Percentiles rank a stretch among this genome's conserved stretches.
Evolutionary conservation across 2,113 vertebrate species (phyloP).

Genomic region (Tichodroma muraria): DNA sequence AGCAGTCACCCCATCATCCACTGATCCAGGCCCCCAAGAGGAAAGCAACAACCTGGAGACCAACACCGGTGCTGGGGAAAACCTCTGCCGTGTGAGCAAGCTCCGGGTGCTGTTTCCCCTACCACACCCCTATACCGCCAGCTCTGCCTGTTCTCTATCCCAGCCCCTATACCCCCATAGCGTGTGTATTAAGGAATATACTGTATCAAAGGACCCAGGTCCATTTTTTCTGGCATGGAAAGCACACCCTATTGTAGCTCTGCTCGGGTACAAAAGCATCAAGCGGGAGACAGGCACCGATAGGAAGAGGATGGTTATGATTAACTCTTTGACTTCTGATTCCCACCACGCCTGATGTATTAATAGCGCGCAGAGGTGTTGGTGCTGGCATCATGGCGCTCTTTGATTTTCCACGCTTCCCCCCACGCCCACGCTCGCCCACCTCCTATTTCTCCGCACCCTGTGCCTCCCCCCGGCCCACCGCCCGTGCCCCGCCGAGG

Average conservation of each 20-base stretch:
- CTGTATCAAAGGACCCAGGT: neutral
- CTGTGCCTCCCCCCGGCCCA: neutral
- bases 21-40: neutral
- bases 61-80: neutral
- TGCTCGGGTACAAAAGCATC: neutral
- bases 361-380: neutral
- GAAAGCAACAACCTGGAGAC: neutral
- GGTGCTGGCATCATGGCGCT: constrained; percentile 60
- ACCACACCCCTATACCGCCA: neutral
- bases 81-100: neutral
- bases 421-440: neutral
- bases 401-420: neutral
- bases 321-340: constrained; percentile 45
- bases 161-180: neutral
- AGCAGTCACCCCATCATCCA: neutral
- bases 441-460: neutral
- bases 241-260: neutral
- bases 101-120: neutral
- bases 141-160: neutral
- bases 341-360: neutral
- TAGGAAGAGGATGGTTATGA: neutral
- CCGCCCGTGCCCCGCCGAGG: neutral
- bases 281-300: neutral
- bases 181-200: neutral
- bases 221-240: neutral